Percentiles rank a stretch among this genome's conserved stretches.
phyloP scores from a whole-genome alignment of 2,113 vertebrate species.

The Solea solea region DNA sequence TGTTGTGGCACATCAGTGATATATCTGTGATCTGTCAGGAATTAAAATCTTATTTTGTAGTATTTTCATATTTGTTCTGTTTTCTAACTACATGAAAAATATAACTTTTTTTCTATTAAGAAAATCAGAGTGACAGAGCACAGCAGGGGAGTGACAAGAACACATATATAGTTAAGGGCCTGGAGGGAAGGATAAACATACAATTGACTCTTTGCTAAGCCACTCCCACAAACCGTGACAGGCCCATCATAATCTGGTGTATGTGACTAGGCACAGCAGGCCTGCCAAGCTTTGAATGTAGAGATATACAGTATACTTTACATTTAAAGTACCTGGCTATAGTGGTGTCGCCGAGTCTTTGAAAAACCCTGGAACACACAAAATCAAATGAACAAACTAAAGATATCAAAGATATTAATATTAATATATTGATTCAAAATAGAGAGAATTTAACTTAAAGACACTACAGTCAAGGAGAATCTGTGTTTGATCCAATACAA shows the following conservation, averaged over 20 bases:
- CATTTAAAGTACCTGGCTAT: neutral
- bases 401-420: too few relatives aligned
- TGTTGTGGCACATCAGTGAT: too few relatives aligned
- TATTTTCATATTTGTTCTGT: too few relatives aligned
- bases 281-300: constrained; percentile 12
- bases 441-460: too few relatives aligned
- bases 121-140: constrained; percentile 10
- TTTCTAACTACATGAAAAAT: too few relatives aligned
- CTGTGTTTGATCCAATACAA: too few relatives aligned
- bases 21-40: too few relatives aligned
- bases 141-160: neutral
- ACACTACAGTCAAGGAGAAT: too few relatives aligned
- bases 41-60: too few relatives aligned
- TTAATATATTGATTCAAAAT: too few relatives aligned
- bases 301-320: neutral
- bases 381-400: neutral
- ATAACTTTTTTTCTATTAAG: too few relatives aligned
- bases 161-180: neutral
- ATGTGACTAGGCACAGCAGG: too few relatives aligned
- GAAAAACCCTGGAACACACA: neutral
- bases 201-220: neutral
- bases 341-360: neutral
- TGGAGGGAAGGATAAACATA: neutral
- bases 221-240: neutral
- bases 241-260: constrained; percentile 3